Evolutionary conservation across 1,140 invertebrate genomes (phyloP).

Genomic region (Pygmarrhopalites habei): DNA sequence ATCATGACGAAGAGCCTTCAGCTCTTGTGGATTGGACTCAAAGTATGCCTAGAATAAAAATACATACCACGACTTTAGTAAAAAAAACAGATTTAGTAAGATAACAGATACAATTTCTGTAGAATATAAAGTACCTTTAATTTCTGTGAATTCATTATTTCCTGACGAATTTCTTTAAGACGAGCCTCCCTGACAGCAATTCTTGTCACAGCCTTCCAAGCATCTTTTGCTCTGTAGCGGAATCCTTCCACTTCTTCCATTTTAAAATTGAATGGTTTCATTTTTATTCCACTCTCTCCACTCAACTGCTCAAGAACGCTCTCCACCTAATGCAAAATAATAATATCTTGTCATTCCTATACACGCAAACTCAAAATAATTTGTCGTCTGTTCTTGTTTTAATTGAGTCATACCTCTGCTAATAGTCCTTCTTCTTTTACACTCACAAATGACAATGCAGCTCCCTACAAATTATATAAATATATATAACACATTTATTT

Average conservation of each 20-base stretch:
- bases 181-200: constrained; percentile 87
- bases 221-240: constrained; percentile 85
- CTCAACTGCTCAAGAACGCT: constrained; percentile 27
- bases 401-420: constrained; percentile 70
- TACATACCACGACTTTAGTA: background rate
- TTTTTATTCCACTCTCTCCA: constrained; percentile 28
- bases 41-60: constrained; percentile 68
- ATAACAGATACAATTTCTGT: too few species aligned
- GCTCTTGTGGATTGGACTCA: constrained; percentile 86
- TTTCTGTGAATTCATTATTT: constrained; percentile 88
- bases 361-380: too few species aligned
- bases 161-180: constrained; percentile 89
- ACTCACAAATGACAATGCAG: constrained; percentile 86
- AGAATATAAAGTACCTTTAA: constrained; percentile 63
- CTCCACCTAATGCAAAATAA: constrained; percentile 32
- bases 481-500: too few species aligned
- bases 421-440: constrained; percentile 69
- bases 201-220: constrained; percentile 84
- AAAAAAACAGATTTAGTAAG: background rate
- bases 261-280: constrained; percentile 77
- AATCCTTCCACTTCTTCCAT: constrained; percentile 94
- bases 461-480: constrained; percentile 55
- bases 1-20: constrained; percentile 82
- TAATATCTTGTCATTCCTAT: background rate
- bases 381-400: background rate